Evolutionary conservation across 2,797 vertebrate species (phyloP).

Genomic region (Erpetoichthys calabaricus): DNA sequence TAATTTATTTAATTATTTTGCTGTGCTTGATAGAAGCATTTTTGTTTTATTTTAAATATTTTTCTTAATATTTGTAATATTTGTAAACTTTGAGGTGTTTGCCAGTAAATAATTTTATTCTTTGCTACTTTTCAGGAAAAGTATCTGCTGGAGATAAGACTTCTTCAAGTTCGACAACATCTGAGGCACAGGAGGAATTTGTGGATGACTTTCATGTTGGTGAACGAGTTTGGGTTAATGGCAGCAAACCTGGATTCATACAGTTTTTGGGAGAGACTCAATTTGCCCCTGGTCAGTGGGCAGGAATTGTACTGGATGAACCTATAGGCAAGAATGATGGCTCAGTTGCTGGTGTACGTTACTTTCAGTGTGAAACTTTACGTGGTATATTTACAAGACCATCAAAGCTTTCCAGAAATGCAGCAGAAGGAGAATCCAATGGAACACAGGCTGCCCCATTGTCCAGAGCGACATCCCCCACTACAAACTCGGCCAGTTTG

Average conservation of each 20-base stretch:
- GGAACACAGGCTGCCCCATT: slow-evolving; percentile 57
- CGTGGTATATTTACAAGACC: slow-evolving; percentile 91
- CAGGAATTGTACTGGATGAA: slow-evolving; percentile 89
- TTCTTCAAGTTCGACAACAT: slow-evolving; percentile 20
- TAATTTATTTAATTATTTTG: too few relatives aligned
- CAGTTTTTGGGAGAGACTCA: slow-evolving; percentile 83
- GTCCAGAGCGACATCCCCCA: slow-evolving; percentile 66
- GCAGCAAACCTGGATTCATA: slow-evolving; percentile 81
- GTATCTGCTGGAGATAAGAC: slow-evolving; percentile 52
- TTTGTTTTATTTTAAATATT: too few relatives aligned
- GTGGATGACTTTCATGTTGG: slow-evolving; percentile 68
- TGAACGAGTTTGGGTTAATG: slow-evolving; percentile 90
- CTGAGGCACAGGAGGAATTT: slow-evolving; percentile 53
- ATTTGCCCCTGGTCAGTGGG: slow-evolving; percentile 93
- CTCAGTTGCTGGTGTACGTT: slow-evolving; percentile 84
- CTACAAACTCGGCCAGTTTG: slow-evolving; percentile 41
- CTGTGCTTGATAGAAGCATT: too few relatives aligned
- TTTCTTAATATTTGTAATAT: too few relatives aligned
- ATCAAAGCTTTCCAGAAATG: slow-evolving; percentile 71
- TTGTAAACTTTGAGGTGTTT: too few relatives aligned
- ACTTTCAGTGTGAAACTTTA: slow-evolving; percentile 89
- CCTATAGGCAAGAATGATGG: slow-evolving; percentile 93
- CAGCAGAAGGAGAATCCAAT: slow-evolving; percentile 68
- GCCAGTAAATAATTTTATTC: background rate
- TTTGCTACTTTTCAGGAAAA: slow-evolving; percentile 33